These are phyloP conservation scores for Marmota monax DNA, from an alignment of 2,113 vertebrate genomes.

Conservation along the genomic window DNA sequence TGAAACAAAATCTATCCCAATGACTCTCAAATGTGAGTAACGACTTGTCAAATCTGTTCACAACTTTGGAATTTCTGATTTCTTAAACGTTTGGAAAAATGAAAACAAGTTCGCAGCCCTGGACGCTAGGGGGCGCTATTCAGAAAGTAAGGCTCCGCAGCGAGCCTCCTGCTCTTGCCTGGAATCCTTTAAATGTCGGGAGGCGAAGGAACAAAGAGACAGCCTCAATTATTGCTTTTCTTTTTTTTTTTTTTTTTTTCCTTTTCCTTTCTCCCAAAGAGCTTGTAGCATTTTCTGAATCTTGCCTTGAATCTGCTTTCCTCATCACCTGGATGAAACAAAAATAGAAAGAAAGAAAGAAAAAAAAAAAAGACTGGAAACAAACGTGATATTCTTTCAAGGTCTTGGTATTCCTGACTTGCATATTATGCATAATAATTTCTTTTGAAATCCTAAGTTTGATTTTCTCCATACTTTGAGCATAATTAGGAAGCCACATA, in stretches of 20 bases:
- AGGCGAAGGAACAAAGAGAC: slow-evolving; percentile 6
- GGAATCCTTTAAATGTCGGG: rapidly evolving
- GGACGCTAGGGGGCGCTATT: slow-evolving; percentile 84
- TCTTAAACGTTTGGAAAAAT: slow-evolving; percentile 45
- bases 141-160: slow-evolving; percentile 74
- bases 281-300: slow-evolving; percentile 28
- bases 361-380: background rate
- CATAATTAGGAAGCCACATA: slow-evolving; percentile 38
- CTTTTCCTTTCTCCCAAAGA: background rate
- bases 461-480: slow-evolving; percentile 26
- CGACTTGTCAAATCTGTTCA: slow-evolving; percentile 78
- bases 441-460: slow-evolving; percentile 30
- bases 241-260: background rate
- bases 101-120: background rate
- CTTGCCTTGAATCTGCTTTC: slow-evolving; percentile 9
- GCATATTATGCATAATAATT: background rate
- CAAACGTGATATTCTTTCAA: background rate
- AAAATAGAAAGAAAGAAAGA: background rate
- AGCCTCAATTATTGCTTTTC: background rate
- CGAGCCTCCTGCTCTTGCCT: background rate
- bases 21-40: slow-evolving; percentile 72
- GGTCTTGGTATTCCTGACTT: background rate
- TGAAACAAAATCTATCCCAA: slow-evolving; percentile 47
- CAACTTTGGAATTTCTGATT: slow-evolving; percentile 67
- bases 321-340: slow-evolving; percentile 16